Base-by-base conservation (phyloP, 2,113 vertebrate genomes). In the Malurus melanocephalus region DNA sequence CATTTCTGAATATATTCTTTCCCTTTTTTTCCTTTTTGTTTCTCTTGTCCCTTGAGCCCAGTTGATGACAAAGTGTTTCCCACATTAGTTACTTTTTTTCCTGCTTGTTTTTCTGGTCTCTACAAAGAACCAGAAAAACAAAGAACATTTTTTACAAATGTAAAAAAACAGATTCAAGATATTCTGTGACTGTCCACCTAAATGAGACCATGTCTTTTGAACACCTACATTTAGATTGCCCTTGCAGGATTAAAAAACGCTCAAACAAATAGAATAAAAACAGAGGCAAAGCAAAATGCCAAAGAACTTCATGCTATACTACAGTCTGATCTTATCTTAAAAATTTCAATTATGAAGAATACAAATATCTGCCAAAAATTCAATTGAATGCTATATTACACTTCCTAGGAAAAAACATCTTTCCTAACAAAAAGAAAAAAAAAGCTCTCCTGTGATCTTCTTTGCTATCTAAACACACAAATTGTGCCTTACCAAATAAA, bases 261-360 rank as follows among this genome's bases (percentile, higher is more conserved):
- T 8, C 27, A 46, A 83, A 20, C 12, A 65, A 74, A 69, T 6
- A 33, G 33, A 64, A 27, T 3, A 72, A 79, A 59, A 30, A 4
- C 4, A 45, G 35, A 52, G 60, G 30, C 3, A 42, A 28, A 30
- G 7, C 0, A 0, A 71, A 35, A 30, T 20, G 2, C 18, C 9
- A 32, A 55, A 65, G 9, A 79, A 60, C 4, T 42, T 65, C 26
- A 68, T 5, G 9, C 13, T 67, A 68, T 13, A 30, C 3, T 55
- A 6, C 28, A 59, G 9, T 30, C 19, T 21, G 6, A 75, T n/a
- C 30, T 56, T 22, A 74, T 24, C 19, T 61, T 43, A 66, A 71
- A 82, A 32, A 38, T 12, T 66, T 30, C 21, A 35, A 6, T 28
- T 16, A 62, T 10, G 22, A 64, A 49, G 20, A 52, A 16, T 35